These are phyloP conservation scores for Pygmarrhopalites habei DNA, from an alignment of 1,140 invertebrate species.

Conservation along the genomic window DNA sequence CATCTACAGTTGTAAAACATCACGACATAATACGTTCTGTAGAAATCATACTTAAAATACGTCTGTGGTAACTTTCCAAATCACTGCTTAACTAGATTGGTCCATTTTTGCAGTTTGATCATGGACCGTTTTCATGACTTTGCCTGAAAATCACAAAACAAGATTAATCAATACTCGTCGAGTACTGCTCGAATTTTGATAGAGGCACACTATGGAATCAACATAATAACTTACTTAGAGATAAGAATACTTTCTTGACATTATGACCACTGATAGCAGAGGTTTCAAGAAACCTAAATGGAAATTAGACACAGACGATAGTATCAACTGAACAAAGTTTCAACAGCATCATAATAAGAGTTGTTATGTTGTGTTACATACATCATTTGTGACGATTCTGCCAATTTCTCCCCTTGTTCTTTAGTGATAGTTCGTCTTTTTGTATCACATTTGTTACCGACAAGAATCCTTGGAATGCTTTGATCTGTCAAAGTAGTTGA, in stretches of 20 bases:
- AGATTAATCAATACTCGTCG: no score
- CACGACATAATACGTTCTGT: no score
- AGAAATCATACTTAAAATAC: no score
- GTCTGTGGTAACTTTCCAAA: no score
- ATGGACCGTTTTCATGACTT: no score
- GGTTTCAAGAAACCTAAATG: slow-evolving; percentile 21
- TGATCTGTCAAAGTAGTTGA: no score
- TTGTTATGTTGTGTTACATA: background rate
- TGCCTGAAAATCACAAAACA: no score
- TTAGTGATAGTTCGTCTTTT: background rate
- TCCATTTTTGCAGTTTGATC: no score
- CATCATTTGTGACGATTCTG: slow-evolving; percentile 3
- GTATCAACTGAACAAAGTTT: background rate
- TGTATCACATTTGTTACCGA: slow-evolving; percentile 25
- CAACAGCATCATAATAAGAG: background rate
- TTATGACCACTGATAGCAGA: slow-evolving; percentile 14
- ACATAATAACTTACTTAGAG: slow-evolving; percentile 4
- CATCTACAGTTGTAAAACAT: no score
- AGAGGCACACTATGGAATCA: no score
- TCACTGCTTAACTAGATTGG: no score
- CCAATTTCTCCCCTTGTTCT: slow-evolving; percentile 9
- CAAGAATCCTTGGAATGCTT: background rate
- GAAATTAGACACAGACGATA: background rate
- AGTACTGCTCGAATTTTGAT: no score
- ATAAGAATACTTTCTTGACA: slow-evolving; percentile 7